phyloP scores from a whole-genome alignment of 2,797 vertebrate genomes.

The Petrocephalus schoutedeni region DNA sequence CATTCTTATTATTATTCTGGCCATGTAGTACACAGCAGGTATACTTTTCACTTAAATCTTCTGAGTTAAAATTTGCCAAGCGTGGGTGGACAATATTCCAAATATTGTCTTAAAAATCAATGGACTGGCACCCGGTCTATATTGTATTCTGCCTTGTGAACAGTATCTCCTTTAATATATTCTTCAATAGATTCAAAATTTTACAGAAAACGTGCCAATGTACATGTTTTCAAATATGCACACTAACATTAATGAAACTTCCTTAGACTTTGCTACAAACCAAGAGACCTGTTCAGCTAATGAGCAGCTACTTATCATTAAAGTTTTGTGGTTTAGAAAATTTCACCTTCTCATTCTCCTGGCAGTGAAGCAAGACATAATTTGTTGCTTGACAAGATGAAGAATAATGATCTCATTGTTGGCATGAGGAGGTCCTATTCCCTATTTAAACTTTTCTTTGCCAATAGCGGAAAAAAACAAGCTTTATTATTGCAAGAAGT shows the following conservation, averaged over 20 bases:
- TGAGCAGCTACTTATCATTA: constrained; percentile 64
- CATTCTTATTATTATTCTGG: background rate
- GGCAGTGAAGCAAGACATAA: constrained; percentile 52
- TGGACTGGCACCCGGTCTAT: background rate
- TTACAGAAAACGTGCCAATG: background rate
- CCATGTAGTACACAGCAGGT: background rate
- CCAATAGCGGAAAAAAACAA: constrained; percentile 5
- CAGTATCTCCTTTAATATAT: background rate
- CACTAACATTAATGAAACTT: background rate
- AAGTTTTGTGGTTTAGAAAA: constrained; percentile 73
- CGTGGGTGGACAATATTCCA: background rate
- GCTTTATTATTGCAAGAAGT: background rate
- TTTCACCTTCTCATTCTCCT: constrained; percentile 56
- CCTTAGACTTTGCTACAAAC: background rate
- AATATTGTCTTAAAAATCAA: background rate
- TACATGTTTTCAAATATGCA: background rate
- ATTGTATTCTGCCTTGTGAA: background rate
- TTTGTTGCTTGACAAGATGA: constrained; percentile 52
- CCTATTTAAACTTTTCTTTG: constrained; percentile 10
- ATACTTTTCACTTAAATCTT: background rate
- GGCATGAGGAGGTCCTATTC: constrained; percentile 17
- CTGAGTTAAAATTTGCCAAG: background rate
- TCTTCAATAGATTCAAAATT: background rate
- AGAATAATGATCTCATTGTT: constrained; percentile 27
- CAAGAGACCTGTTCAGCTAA: constrained; percentile 35